Evolutionary conservation across 2,888 invertebrate genomes (phyloP).

Genomic region (Drosophila paracracens): DNA sequence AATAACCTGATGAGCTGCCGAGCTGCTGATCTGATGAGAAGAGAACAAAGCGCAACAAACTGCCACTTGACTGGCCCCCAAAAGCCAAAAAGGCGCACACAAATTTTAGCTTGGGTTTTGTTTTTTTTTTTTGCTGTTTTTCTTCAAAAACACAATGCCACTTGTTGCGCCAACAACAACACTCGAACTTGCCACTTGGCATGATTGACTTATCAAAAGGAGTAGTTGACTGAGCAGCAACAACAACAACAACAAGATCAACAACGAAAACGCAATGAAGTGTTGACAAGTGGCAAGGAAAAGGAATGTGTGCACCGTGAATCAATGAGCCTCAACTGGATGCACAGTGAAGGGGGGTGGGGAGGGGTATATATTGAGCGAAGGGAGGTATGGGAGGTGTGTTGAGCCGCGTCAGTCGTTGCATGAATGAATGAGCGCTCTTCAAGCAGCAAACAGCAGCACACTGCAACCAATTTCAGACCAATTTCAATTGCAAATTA

Average conservation of each 20-base stretch:
- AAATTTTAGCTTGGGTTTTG: constrained; percentile 23
- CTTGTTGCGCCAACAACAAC: constrained; percentile 55
- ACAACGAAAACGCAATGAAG: constrained; percentile 65
- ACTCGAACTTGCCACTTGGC: constrained; percentile 80
- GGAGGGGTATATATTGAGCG: neutral
- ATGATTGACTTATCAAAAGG: constrained; percentile 80
- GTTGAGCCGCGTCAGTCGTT: constrained; percentile 25
- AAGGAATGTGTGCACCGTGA: constrained; percentile 79
- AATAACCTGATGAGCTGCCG: constrained; percentile 48
- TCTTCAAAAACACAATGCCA: constrained; percentile 40
- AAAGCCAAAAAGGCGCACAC: constrained; percentile 22
- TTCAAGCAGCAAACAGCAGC: constrained; percentile 36
- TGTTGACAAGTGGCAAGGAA: constrained; percentile 78
- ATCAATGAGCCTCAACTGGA: constrained; percentile 73
- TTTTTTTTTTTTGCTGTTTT: neutral
- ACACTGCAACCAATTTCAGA: neutral
- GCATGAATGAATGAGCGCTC: constrained; percentile 74
- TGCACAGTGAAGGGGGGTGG: constrained; percentile 1
- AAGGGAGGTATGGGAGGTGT: neutral
- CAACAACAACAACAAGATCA: constrained; percentile 32
- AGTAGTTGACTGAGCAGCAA: constrained; percentile 58
- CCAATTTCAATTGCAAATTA: neutral
- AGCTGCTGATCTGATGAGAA: neutral
- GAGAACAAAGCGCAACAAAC: constrained; percentile 39
- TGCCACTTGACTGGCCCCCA: constrained; percentile 35